Conservation (phyloP, 2,113 vertebrate species). For the Aptenodytes patagonicus region DNA sequence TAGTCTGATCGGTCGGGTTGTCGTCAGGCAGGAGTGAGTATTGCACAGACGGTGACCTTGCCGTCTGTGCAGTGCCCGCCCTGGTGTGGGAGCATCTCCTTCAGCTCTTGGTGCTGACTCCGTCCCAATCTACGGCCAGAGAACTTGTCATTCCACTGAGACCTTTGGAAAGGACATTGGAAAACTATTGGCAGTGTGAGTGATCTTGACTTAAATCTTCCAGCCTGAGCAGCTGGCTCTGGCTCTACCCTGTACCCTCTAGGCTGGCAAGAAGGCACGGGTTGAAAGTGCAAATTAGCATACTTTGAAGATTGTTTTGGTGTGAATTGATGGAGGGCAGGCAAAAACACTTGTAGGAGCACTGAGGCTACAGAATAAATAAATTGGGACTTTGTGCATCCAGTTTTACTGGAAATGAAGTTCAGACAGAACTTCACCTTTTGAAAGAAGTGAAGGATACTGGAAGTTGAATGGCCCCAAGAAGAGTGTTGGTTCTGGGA, state of each 20-base stretch:
- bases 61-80: background rate
- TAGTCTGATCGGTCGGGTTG: rapidly evolving
- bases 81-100: background rate
- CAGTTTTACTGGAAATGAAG: background rate
- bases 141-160: background rate
- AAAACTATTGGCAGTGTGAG: background rate
- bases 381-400: background rate
- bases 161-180: background rate
- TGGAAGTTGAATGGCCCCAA: background rate
- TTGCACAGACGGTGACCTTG: background rate
- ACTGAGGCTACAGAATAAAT: background rate
- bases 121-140: background rate
- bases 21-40: background rate
- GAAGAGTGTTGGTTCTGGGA: background rate
- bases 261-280: background rate
- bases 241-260: background rate
- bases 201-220: background rate
- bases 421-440: background rate
- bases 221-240: background rate
- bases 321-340: background rate
- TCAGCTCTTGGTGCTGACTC: background rate
- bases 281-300: background rate
- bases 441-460: background rate
- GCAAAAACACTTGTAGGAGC: background rate
- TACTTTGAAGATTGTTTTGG: background rate